Base-by-base conservation (phyloP, 2,888 invertebrate genomes). In the Oscheius sp. region DNA sequence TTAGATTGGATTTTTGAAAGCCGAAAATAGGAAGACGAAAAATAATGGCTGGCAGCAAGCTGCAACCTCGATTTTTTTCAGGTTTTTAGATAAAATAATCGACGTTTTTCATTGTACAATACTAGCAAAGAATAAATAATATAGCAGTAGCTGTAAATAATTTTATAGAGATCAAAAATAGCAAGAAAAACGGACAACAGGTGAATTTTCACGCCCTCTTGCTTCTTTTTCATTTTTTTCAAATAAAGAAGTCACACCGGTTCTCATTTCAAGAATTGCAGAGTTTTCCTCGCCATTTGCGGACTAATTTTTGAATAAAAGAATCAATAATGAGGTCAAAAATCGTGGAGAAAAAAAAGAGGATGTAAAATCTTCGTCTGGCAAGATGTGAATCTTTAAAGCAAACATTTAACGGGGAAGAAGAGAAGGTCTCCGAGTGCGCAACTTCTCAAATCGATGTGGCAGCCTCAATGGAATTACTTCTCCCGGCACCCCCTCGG, bases 361-460 rank as follows among this genome's bases (percentile, higher is more conserved):
- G 13, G 49, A 49, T 18, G 6, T 21, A 13, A n/a, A n/a, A n/a
- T n/a, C 49, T 13, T 43, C 12, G 61, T 61, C 61, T 61, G 61
- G 61, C 27, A 41, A 23, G 43, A n/a, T n/a, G n/a, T n/a, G n/a
- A 61, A 61, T 41, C 61, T 25, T 18, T 21, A n/a, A 21, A 21
- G 41, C 61, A 61, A 61, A 61, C 61, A 61, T 61, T 59, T 35
- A 12, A 25, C 27, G 29, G 23, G 18, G 61, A 23, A 6, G 41
- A 61, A 12, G 13, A 43, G 13, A 12, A 41, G 23, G 61, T 23
- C 25, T 35, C 35, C 35, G 58, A 61, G 29, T 58, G 58, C 61
- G 61, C 61, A 61, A 61, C 43, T 61, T 61, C 61, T 61, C 61
- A 58, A 61, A 61, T 61, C 61, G 61, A 61, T 61, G 61, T 61